Evolutionary conservation across 2,113 vertebrate species (phyloP).

Genomic region (Ptilonorhynchus violaceus): DNA sequence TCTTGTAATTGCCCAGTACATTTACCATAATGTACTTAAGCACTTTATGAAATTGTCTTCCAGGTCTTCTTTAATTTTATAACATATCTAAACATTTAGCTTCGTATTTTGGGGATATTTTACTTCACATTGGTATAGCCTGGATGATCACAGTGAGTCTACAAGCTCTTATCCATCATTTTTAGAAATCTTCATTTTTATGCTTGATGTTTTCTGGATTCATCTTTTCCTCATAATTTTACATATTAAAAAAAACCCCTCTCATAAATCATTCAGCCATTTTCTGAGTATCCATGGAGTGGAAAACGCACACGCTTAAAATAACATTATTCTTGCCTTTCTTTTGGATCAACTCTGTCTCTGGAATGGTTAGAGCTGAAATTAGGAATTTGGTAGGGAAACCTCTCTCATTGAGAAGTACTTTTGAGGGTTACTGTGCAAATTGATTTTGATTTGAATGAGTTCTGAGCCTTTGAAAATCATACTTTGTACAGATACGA

Average conservation of each 20-base stretch:
- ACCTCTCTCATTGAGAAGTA: conserved; percentile 33
- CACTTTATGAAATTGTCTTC: background rate
- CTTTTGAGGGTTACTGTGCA: conserved; percentile 43
- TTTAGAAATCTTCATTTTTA: conserved; percentile 25
- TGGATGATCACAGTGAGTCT: background rate
- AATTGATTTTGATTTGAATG: conserved; percentile 55
- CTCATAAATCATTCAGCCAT: background rate
- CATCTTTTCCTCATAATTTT: background rate
- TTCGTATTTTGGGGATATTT: background rate
- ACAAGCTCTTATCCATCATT: background rate
- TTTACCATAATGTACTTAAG: background rate
- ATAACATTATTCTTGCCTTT: background rate
- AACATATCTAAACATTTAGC: background rate
- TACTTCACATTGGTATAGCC: background rate
- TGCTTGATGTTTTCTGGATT: background rate
- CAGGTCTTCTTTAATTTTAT: background rate
- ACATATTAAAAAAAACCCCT: background rate
- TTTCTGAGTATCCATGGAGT: background rate
- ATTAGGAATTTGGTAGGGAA: conserved; percentile 49
- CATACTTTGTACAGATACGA: background rate
- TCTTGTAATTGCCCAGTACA: background rate
- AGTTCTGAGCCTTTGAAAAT: conserved; percentile 35
- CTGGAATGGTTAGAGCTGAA: conserved; percentile 26
- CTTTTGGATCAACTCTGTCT: background rate
- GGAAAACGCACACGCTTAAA: background rate